phyloP scores from a whole-genome alignment of 2,888 invertebrate genomes.

The Elgonia sp. region DNA sequence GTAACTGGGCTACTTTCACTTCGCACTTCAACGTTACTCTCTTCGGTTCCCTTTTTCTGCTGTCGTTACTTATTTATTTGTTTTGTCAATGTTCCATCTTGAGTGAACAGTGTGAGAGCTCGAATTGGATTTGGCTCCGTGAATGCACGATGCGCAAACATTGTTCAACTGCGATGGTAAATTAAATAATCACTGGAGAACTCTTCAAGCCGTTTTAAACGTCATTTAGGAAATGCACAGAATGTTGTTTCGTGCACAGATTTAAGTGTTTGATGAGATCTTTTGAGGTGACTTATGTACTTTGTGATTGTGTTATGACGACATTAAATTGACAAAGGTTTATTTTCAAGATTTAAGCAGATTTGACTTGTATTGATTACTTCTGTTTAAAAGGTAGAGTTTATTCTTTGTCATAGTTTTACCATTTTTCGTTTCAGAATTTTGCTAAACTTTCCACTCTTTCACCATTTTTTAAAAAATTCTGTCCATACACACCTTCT shows the following conservation, averaged over 20 bases:
- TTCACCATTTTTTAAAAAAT: no score
- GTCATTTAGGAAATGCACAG: conserved; percentile 17
- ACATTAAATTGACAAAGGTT: background rate
- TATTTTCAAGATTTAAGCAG: background rate
- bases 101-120: conserved; percentile 6
- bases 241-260: conserved; percentile 17
- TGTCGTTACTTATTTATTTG: conserved; percentile 36
- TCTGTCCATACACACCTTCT: no score
- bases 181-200: conserved; percentile 42
- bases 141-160: conserved; percentile 26
- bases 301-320: background rate
- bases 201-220: conserved; percentile 23
- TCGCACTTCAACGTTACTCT: conserved; percentile 24
- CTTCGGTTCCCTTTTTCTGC: background rate
- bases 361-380: no score
- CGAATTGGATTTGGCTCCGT: conserved; percentile 23
- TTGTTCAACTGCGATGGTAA: conserved; percentile 9
- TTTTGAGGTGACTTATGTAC: background rate
- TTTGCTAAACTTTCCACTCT: no score
- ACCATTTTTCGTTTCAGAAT: no score
- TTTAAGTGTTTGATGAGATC: conserved; percentile 18
- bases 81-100: conserved; percentile 22
- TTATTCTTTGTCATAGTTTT: no score
- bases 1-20: conserved; percentile 35
- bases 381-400: no score